These are phyloP conservation scores for Lethrus apterus DNA, from an alignment of 1,140 invertebrate genomes.

Conservation along the genomic window DNA sequence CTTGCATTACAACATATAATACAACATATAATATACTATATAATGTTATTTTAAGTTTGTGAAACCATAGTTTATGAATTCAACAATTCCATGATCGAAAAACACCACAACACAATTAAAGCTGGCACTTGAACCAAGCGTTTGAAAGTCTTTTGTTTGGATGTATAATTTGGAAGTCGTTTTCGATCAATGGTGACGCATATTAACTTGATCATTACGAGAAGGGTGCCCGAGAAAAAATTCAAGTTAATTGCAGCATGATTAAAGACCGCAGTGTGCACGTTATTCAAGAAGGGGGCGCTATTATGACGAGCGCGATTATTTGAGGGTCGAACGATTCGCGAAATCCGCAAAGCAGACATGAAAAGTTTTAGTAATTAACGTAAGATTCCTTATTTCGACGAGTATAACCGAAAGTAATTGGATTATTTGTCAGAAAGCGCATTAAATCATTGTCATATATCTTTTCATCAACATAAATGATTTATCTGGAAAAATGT, in stretches of 20 bases:
- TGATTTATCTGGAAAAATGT: constrained; percentile 15
- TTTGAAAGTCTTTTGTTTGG: constrained; percentile 5
- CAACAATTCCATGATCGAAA: no score
- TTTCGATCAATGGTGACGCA: constrained; percentile 14
- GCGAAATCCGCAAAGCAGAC: no score
- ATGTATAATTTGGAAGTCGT: constrained; percentile 8
- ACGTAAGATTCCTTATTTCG: no score
- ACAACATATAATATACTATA: no score
- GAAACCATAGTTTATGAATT: no score
- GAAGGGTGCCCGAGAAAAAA: constrained; percentile 20
- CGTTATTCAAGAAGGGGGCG: constrained; percentile 6
- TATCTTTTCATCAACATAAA: no score
- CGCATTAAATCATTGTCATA: no score
- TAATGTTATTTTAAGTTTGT: no score
- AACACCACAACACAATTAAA: constrained; percentile 5
- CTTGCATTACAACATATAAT: no score
- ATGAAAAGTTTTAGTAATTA: no score
- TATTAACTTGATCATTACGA: constrained; percentile 24
- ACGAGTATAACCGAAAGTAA: no score
- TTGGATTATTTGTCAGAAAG: no score
- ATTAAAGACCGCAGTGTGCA: constrained; percentile 26
- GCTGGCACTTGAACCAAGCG: neutral
- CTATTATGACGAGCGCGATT: constrained; percentile 6
- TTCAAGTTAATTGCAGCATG: constrained; percentile 30
- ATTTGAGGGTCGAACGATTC: neutral